Conservation (phyloP, 2,888 invertebrate species). For the Fragum whitleyi region DNA sequence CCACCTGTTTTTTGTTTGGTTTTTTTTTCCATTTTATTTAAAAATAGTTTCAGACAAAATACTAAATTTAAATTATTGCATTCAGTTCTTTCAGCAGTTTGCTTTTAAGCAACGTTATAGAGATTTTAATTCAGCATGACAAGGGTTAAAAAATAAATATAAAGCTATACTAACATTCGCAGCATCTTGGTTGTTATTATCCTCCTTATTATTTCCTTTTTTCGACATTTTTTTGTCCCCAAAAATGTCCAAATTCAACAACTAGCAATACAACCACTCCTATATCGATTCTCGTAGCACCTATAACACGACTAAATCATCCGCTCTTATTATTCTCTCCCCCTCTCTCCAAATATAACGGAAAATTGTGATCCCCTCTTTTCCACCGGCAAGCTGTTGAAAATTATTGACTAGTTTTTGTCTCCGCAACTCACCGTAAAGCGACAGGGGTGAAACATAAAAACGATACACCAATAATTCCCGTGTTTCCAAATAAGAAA, state of each 20-base stretch:
- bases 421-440: constrained; percentile 9
- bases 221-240: constrained; percentile 8
- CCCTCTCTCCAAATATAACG: constrained; percentile 21
- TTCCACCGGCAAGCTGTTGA: constrained; percentile 23
- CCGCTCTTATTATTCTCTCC: not conserved
- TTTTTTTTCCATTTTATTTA: no score
- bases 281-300: not conserved
- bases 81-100: no score
- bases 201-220: not conserved
- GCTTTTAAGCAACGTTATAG: no score
- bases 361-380: constrained; percentile 18
- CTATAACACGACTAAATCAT: constrained; percentile 4
- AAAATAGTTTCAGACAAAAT: no score
- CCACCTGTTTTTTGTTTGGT: no score
- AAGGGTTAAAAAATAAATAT: no score
- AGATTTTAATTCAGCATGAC: no score
- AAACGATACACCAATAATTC: constrained; percentile 21
- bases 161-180: not conserved
- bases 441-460: constrained; percentile 20
- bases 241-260: not conserved
- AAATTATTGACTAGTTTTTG: constrained; percentile 24
- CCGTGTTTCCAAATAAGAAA: not conserved
- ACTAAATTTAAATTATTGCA: no score
- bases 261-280: not conserved
- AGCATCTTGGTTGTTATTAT: constrained; percentile 8